phyloP scores from a whole-genome alignment of 2,888 invertebrate species.

The Antheraea assamensis region DNA sequence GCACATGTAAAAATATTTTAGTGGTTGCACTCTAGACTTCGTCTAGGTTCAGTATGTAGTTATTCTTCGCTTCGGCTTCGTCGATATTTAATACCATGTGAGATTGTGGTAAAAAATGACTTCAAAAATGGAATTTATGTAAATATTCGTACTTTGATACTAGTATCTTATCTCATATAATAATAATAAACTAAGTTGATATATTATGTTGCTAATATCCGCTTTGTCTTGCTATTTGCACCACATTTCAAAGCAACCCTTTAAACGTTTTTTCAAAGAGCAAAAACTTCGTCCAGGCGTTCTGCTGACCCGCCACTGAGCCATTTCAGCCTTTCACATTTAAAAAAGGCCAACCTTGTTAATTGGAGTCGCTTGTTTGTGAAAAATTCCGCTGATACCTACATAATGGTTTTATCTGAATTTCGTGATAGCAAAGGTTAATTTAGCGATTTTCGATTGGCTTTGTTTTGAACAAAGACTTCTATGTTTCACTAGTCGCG shows the following conservation, averaged over 20 bases:
- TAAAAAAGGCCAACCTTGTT: conserved; percentile 50
- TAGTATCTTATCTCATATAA: background rate
- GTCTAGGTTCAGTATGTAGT: too few species aligned
- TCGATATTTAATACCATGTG: too few species aligned
- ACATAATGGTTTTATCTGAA: conserved; percentile 22
- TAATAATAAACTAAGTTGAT: background rate
- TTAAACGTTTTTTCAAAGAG: conserved; percentile 57
- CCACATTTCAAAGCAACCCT: conserved; percentile 50
- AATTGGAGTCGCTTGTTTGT: conserved; percentile 67
- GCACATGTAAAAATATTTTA: too few species aligned
- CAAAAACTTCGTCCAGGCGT: conserved; percentile 48
- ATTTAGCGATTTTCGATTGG: background rate
- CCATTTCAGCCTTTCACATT: conserved; percentile 48
- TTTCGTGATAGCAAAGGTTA: background rate
- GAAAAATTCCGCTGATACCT: conserved; percentile 57
- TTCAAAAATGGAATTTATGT: too few species aligned
- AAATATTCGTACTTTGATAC: background rate
- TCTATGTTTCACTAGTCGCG: background rate
- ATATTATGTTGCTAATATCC: background rate
- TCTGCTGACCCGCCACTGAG: conserved; percentile 46
- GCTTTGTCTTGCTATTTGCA: conserved; percentile 30
- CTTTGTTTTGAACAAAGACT: background rate
- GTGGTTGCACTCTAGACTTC: too few species aligned
- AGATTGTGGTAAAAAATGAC: too few species aligned
- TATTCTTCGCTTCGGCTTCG: too few species aligned